Evolutionary conservation across 2,797 vertebrate genomes (phyloP), one percentile per base, ranked within the genome.

Genomic region (Danionella dracula): DNA sequence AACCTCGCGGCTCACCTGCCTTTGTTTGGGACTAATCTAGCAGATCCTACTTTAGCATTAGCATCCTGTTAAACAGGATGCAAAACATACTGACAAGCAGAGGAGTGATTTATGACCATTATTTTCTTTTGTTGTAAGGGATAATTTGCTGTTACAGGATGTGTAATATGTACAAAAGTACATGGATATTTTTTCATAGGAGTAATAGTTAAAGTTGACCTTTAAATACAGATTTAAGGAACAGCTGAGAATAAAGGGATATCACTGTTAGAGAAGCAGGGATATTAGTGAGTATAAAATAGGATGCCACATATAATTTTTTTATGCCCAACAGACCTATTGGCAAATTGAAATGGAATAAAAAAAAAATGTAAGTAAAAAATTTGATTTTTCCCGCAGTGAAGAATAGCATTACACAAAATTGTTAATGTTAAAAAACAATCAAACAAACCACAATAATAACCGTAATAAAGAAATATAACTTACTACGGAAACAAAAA

Each of bases 91-190:
- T 73, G 20, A 37, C 20, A 61, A 66, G 69, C 29, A 0, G 73
- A 2, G 23, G 41, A 76, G 54, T 84, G 84, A 85, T 71, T 81
- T 77, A 83, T 74, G 74, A 21, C 50, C n/a, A 73, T 76, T 55
- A 62, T 44, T 29, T 69, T 61, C 49, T 56, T 54, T 59, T 15
- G 50, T 29, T 9, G 19, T 44, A 42, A 38, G 34, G 38, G 57
- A 20, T 51, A n/a, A 50, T 19, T 15, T 58, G 38, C 60, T 65
- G 62, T 45, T 55, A 57, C 23, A 49, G 41, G 53, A 66, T 66
- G 21, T 66, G 31, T 38, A 23, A 21, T 57, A 31, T 38, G 55
- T 32, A 57, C 55, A 57, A 45, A 54, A 17, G 53, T 42, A 55
- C 12, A 40, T 19, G 19, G 31, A 54, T 23, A 38, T 66, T 60